A percentile compares a stretch with the other conserved stretches of the same genome.
Conservation (phyloP, 2,888 invertebrate genomes). For the Disparrhopalites patrizii region DNA sequence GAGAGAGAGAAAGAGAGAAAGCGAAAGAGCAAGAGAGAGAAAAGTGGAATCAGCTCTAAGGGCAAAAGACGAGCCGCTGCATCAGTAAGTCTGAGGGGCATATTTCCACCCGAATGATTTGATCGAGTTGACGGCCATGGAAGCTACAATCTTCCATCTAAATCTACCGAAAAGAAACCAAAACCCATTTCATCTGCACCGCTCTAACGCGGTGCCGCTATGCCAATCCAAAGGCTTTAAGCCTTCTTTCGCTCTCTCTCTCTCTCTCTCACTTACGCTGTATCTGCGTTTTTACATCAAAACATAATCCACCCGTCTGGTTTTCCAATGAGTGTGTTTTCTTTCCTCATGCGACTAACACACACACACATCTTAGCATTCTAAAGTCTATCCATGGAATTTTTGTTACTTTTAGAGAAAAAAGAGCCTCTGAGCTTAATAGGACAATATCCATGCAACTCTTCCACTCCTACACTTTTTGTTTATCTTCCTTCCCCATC, state of each 20-base stretch:
- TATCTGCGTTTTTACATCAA: conserved; percentile 35
- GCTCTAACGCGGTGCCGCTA: conserved; percentile 31
- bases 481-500: too few species aligned
- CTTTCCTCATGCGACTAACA: conserved; percentile 3
- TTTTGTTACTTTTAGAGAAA: too few species aligned
- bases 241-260: conserved; percentile 9
- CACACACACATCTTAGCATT: too few species aligned
- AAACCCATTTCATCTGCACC: conserved; percentile 44
- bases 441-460: too few species aligned
- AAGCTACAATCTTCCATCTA: conserved; percentile 41
- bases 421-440: too few species aligned
- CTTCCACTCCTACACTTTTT: too few species aligned
- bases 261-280: conserved; percentile 22
- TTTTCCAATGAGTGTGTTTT: conserved; percentile 15
- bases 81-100: conserved; percentile 34
- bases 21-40: too few species aligned
- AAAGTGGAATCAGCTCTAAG: conserved; percentile 28
- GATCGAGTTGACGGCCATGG: conserved; percentile 47
- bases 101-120: conserved; percentile 44
- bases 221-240: conserved; percentile 28
- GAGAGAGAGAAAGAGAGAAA: too few species aligned
- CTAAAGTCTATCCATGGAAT: too few species aligned
- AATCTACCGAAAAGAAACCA: conserved; percentile 46
- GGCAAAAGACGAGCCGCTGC: conserved; percentile 29
- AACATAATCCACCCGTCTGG: conserved; percentile 31